Percentiles rank a stretch among this genome's conserved stretches.
Conservation (phyloP, 1,140 invertebrate genomes). For the Drosophila pallidifrons region DNA sequence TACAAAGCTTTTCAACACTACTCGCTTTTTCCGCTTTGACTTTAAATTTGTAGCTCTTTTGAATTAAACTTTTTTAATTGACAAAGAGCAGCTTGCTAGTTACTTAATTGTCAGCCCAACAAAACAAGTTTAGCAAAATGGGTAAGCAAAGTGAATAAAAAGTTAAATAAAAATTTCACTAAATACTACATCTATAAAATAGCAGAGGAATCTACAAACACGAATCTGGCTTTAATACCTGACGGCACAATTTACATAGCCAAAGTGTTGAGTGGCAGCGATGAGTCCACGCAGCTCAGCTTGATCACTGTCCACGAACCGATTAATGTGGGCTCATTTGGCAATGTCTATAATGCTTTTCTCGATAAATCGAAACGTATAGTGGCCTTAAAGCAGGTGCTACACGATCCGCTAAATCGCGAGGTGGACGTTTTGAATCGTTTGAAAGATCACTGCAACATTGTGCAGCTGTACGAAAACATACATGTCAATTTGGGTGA, state of each 20-base stretch:
- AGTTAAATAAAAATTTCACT: too few species aligned
- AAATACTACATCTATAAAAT: too few species aligned
- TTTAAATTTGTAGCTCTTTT: too few species aligned
- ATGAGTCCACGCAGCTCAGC: not conserved
- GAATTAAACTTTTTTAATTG: too few species aligned
- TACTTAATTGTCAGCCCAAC: too few species aligned
- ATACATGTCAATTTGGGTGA: constrained; percentile 14
- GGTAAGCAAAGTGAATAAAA: too few species aligned
- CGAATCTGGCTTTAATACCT: not conserved
- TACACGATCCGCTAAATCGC: constrained; percentile 7
- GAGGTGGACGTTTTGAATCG: constrained; percentile 40
- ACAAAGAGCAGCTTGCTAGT: too few species aligned
- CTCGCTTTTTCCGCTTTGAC: not conserved
- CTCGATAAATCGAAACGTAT: not conserved
- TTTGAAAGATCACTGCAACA: constrained; percentile 45
- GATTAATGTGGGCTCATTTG: constrained; percentile 54
- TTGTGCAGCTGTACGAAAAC: constrained; percentile 40
- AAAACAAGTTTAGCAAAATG: too few species aligned
- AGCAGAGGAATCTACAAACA: too few species aligned
- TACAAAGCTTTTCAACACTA: not conserved
- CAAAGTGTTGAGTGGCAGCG: not conserved
- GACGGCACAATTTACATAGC: constrained; percentile 3
- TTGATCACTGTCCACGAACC: constrained; percentile 13
- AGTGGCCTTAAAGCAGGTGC: constrained; percentile 57
- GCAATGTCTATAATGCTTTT: constrained; percentile 41